These are phyloP conservation scores for Rotaria magnacalcarata DNA, from an alignment of 2,888 invertebrate species.

Conservation along the genomic window DNA sequence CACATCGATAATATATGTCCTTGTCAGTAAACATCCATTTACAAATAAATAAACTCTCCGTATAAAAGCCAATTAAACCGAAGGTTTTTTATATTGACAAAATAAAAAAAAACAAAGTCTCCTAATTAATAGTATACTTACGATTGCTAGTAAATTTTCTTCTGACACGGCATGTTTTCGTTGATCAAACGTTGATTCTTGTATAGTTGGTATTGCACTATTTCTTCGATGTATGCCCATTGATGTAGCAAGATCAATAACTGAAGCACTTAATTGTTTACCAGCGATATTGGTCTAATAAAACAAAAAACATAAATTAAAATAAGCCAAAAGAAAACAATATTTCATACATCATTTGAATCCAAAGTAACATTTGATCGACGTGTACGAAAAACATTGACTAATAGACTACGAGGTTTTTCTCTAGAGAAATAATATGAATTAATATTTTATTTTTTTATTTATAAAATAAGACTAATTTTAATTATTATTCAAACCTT, in stretches of 20 bases:
- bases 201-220: not conserved
- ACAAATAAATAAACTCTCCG: conserved; percentile 25
- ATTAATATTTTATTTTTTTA: not conserved
- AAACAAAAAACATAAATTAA: not conserved
- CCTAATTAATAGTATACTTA: not conserved
- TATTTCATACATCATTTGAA: conserved; percentile 10
- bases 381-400: conserved; percentile 27
- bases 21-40: not conserved
- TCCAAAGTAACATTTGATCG: not conserved
- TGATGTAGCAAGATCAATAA: conserved; percentile 26
- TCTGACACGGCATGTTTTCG: conserved; percentile 24
- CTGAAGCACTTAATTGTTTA: conserved; percentile 23
- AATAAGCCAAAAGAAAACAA: not conserved
- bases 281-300: not conserved
- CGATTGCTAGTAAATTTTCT: conserved; percentile 16
- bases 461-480: not conserved
- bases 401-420: not conserved
- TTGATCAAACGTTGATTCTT: not conserved
- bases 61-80: not conserved
- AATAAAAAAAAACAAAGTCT: not conserved
- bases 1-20: not conserved
- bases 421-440: not conserved
- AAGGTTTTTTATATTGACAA: conserved; percentile 22
- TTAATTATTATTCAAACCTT: not conserved
- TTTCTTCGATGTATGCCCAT: not conserved